Evolutionary conservation across 2,797 vertebrate species (phyloP).

Genomic region (Pseudomugil tenellus): DNA sequence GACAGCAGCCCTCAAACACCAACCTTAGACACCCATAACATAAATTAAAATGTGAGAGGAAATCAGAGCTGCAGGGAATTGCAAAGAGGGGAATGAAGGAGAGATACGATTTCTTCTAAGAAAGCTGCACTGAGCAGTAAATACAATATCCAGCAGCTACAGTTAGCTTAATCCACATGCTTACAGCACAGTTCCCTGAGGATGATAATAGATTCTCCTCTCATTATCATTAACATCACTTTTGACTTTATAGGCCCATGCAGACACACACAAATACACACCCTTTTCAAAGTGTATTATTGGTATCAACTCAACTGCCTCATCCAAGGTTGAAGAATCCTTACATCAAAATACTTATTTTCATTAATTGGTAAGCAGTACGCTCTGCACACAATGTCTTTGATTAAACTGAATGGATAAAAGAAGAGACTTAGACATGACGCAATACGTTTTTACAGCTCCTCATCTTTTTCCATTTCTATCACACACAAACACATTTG

Average conservation of each 20-base stretch:
- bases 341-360: neutral
- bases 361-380: neutral
- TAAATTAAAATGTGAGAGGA: conserved; percentile 18
- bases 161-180: conserved; percentile 1
- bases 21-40: neutral
- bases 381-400: neutral
- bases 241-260: conserved; percentile 25
- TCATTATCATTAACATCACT: conserved; percentile 38
- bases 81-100: neutral
- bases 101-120: neutral
- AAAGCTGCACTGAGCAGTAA: neutral
- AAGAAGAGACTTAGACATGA: too few relatives aligned
- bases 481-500: too few relatives aligned
- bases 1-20: too few relatives aligned
- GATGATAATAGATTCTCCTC: conserved; percentile 24
- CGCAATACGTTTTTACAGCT: too few relatives aligned
- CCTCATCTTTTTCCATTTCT: too few relatives aligned
- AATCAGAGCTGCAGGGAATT: conserved; percentile 1
- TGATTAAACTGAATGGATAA: too few relatives aligned
- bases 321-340: conserved; percentile 16
- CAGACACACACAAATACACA: conserved; percentile 15
- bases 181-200: conserved; percentile 13
- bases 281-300: neutral
- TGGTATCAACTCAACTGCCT: conserved; percentile 8
- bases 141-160: conserved; percentile 20